Evolutionary conservation across 2,113 vertebrate species (phyloP), one percentile per base, ranked within the genome.

Genomic region (Smithornis capensis): DNA sequence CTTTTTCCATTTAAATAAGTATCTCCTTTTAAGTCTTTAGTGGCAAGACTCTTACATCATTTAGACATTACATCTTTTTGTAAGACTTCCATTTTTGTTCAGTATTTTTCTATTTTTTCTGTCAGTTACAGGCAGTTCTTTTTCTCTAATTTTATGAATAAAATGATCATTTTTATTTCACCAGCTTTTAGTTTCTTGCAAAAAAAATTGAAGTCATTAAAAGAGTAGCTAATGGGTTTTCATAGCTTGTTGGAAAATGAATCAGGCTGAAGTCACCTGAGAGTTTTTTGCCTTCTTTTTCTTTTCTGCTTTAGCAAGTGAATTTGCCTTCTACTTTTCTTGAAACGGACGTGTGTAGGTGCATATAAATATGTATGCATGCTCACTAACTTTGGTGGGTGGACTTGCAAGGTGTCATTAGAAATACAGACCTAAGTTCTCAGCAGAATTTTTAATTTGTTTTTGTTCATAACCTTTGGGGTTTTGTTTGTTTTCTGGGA

Each of bases 1-100:
- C 91, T 97, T 93, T 89, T 96, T 96, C 94, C 92, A 92, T 95
- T 96, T 96, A 97, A 98, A 84, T 94, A 96, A 97, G 95, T 97
- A 96, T 96, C 85, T 92, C 77, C 89, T 97, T 91, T 96, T 97
- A 97, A 96, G 95, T 96, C 91, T 95, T 97, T 82, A 94, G 29
- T 79, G 49, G 94, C 93, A 95, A 94, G 94, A 94, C 79, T 94
- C 49, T 81, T 90, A 75, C 47, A 83, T 88, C 84, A 80, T 96
- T 96, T 94, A 95, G 81, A 77, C 85, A 45, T 87, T 95, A 94
- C 91, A 69, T 89, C 65, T 87, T 93, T 95, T 90, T 83, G 62
- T 92, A 82, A 96, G 81, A 78, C 45, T 94, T 90, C 53, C 23
- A 83, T 89, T 93, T 91, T 97, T 95, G 91, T 85, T 89, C 83